Conservation (phyloP, 35 echinoderm and acorn worm species). For the Heliocidaris tuberculata region DNA sequence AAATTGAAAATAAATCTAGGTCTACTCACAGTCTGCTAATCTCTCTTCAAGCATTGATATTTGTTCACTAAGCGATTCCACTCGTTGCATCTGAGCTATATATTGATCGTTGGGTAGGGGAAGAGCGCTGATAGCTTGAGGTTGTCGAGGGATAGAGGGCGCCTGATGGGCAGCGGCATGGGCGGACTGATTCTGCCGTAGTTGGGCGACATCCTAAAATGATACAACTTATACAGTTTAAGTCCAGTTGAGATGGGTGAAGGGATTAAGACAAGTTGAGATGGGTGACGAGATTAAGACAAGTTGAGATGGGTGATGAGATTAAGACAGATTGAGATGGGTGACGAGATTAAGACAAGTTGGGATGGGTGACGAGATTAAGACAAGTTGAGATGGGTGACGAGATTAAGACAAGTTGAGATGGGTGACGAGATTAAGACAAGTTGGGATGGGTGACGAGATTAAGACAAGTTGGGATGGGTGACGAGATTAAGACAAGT, state of each 20-base stretch:
- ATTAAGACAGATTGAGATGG: background rate
- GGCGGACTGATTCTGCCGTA: constrained; percentile 10
- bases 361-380: background rate
- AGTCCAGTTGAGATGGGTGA: too few species aligned
- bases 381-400: too few species aligned
- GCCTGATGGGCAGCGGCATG: background rate
- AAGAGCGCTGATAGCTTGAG: background rate
- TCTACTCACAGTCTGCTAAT: constrained; percentile 55
- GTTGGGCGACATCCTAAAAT: background rate
- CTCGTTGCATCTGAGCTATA: constrained; percentile 46
- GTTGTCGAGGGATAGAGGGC: background rate
- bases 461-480: background rate
- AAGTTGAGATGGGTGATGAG: background rate
- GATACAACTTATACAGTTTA: too few species aligned
- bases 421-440: background rate
- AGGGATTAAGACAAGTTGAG: background rate
- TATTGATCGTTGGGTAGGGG: constrained; percentile 41
- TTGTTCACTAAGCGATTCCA: constrained; percentile 56
- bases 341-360: background rate
- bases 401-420: background rate
- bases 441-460: background rate
- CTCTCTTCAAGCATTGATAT: constrained; percentile 59
- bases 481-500: too few species aligned
- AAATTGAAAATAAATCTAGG: background rate
- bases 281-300: background rate